phyloP scores from a whole-genome alignment of 2,888 invertebrate species.

The Priocnemis perturbator region DNA sequence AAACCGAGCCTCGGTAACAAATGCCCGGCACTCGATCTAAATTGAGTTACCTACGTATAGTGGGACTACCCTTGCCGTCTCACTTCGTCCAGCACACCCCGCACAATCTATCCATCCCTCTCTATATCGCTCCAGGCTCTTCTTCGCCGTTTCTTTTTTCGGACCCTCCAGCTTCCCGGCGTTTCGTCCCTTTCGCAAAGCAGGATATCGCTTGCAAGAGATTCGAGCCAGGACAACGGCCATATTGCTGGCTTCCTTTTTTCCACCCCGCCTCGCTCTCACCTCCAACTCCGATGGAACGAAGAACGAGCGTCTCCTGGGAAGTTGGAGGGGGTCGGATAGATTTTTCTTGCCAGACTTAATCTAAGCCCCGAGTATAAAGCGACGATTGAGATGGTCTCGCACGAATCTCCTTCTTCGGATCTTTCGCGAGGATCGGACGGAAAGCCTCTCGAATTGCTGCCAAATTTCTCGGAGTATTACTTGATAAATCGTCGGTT shows the following conservation, averaged over 20 bases:
- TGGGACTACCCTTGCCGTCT: conserved; percentile 52
- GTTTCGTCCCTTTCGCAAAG: conserved; percentile 52
- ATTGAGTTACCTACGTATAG: conserved; percentile 72
- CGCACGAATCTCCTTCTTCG: conserved; percentile 30
- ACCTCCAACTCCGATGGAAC: conserved; percentile 29
- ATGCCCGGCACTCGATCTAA: conserved; percentile 76
- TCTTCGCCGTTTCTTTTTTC: conserved; percentile 53
- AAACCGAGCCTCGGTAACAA: conserved; percentile 70
- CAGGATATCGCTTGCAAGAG: conserved; percentile 62
- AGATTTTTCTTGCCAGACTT: conserved; percentile 74
- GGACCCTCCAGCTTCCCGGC: conserved; percentile 36
- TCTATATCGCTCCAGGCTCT: conserved; percentile 42
- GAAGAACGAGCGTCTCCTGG: too few species aligned
- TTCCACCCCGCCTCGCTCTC: conserved; percentile 43
- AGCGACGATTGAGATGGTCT: conserved; percentile 60
- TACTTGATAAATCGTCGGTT: too few species aligned
- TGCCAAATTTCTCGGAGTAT: too few species aligned
- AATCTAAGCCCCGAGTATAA: conserved; percentile 73
- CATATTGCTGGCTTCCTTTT: conserved; percentile 69
- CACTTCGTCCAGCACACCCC: conserved; percentile 35
- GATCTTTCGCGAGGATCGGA: conserved; percentile 19
- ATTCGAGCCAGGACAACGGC: conserved; percentile 66
- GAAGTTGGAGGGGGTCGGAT: conserved; percentile 55
- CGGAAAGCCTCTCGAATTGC: too few species aligned
- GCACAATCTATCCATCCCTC: conserved; percentile 37